Base-by-base conservation (phyloP, 37 sponge, comb jelly and placozoan genomes). In the Eunapius fragilis region DNA sequence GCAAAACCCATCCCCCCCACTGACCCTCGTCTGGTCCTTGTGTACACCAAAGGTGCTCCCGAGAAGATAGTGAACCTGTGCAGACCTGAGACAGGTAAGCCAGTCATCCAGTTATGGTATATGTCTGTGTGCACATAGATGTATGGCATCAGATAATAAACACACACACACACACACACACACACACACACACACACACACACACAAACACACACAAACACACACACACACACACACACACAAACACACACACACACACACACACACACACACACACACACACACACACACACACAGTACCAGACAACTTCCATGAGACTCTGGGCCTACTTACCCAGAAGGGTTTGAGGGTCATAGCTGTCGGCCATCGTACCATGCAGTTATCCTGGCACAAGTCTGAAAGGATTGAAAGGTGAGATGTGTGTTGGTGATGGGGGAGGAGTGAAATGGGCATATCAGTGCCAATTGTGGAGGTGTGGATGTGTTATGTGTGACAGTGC, bases 31-130 rank as follows among this genome's bases (percentile, higher is more conserved):
- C 77, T 79, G 69, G 49, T 90, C 24, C 81, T 88, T 2, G 78
- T 92, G 24, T 95, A 85, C 80, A 75, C 75, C 25, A 98, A 98
- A 71, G 98, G 98, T 69, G 89, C 98, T 67, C 98, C 98, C 19
- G 98, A 98, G 79, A 96, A 81, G 86, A 92, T 98, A 33, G 47
- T 77, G 25, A 41, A 38, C 6, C 89, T 96, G 24, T 95, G 93
- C 28, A 24, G 35, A 4, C 82, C 83, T 19, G 72, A 83, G 30
- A 83, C 93, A 37, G 75, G 92, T 90, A n/a, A 50, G 75, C 58
- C 14, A 13, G 58, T 19, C 7, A 58, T 6, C 41, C 41, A 2
- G 47, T 4, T 9, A 11, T 45, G 47, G 47, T 45, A 9, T 45
- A 9, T 17, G 14, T 19, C 2, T 2, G 22, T 58, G 58, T 58